These are phyloP conservation scores for Staurois parvus DNA, from an alignment of 2,797 vertebrate genomes.

Conservation along the genomic window DNA sequence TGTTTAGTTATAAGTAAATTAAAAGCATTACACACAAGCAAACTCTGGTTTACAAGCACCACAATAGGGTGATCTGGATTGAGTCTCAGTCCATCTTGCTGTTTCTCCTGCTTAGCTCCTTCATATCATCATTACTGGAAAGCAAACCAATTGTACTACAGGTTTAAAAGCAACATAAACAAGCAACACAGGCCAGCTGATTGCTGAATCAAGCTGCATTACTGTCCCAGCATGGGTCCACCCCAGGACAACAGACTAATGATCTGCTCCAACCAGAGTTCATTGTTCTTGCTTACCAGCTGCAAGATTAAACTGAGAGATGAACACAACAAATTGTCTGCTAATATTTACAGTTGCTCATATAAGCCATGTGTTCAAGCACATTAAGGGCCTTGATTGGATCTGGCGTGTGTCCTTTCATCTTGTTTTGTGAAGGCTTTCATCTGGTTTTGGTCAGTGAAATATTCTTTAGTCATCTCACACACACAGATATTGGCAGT, in stretches of 20 bases:
- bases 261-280: background rate
- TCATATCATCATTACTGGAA: background rate
- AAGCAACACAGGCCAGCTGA: background rate
- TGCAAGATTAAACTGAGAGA: background rate
- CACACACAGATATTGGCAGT: background rate
- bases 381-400: slow-evolving; percentile 11
- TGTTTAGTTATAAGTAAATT: too few species aligned
- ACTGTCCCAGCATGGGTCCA: background rate
- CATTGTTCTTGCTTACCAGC: slow-evolving; percentile 9
- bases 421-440: slow-evolving; percentile 18
- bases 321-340: slow-evolving; percentile 3
- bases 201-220: background rate
- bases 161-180: background rate
- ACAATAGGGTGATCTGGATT: too few species aligned
- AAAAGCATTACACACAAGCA: too few species aligned
- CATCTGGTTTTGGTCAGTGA: slow-evolving; percentile 38
- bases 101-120: too few species aligned
- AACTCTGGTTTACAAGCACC: too few species aligned
- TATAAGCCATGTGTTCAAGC: slow-evolving; percentile 28
- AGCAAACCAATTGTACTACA: background rate
- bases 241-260: background rate
- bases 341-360: slow-evolving; percentile 1
- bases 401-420: slow-evolving; percentile 24
- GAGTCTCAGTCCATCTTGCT: too few species aligned
- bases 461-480: slow-evolving; percentile 9